Evolutionary conservation across 2,797 vertebrate species (phyloP), one percentile per base, ranked within the genome.

Genomic region (Ataeniobius toweri): DNA sequence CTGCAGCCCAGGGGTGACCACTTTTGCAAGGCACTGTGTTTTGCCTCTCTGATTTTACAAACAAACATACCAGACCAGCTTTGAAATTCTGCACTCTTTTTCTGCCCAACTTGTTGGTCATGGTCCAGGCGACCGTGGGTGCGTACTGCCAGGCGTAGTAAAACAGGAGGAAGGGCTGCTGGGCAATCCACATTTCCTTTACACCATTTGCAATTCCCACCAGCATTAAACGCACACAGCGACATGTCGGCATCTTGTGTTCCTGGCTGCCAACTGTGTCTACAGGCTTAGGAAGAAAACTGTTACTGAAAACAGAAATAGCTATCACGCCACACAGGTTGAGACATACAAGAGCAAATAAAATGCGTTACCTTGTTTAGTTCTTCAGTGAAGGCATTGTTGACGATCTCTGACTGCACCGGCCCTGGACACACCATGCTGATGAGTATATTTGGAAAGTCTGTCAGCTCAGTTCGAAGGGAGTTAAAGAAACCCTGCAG

Each of bases 401-500:
- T 89, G 85, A 97, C 95, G 2, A 99, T 96, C 80, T 96, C 90
- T 18, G 98, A 99, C 71, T 97, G 95, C 1, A 99, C 97, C 12
- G 97, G 97, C 74, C 98, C 98, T 0, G 98, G 98, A 88, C 94
- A 98, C 84, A 97, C 96, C 44, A 90, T 97, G 89, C 95, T 97
- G 81, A 99, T 71, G 1, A 92, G 93, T 84, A 99, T 97, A 67
- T 95, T 95, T 39, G 98, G 97, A 78, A 95, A 97, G 36, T 95
- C 87, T 0, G 82, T 73, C 87, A 99, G 93, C 91, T 99, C 98
- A 10, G 88, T 78, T 80, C 96, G 90, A 70, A 99, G 96, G 26
- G 95, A 94, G 80, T 98, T 97, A 83, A 98, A 98, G 91, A 99
- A 99, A 0, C 98, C 98, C 98, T 99, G 78, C 2, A 69, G 77